These are phyloP conservation scores for Pardalotus punctatus DNA, from an alignment of 2,113 vertebrate species.

Conservation along the genomic window DNA sequence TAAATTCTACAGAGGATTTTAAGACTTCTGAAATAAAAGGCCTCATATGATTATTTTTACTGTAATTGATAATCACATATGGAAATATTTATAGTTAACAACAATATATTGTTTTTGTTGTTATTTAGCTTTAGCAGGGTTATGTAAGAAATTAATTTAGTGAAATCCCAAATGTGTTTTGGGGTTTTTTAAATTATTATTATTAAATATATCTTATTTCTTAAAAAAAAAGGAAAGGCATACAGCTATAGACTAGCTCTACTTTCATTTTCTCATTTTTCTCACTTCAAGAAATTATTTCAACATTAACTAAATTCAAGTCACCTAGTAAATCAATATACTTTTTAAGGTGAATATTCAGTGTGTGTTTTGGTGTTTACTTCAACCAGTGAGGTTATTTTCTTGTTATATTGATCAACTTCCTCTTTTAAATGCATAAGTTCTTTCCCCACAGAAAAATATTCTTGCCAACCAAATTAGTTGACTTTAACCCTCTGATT, in stretches of 20 bases:
- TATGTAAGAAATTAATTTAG: background rate
- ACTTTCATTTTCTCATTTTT: background rate
- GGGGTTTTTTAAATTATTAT: fast-evolving
- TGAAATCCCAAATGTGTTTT: background rate
- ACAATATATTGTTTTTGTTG: background rate
- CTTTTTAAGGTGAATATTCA: background rate
- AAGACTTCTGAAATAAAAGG: background rate
- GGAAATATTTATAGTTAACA: background rate
- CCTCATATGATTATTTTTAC: background rate
- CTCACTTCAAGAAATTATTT: background rate
- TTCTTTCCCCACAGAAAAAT: background rate
- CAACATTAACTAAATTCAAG: background rate
- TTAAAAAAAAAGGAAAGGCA: fast-evolving
- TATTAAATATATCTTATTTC: background rate
- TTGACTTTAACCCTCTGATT: background rate
- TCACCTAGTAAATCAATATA: background rate
- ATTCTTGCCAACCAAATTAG: background rate
- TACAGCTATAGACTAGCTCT: background rate
- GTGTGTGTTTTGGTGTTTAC: background rate
- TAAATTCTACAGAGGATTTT: background rate
- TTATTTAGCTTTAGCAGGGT: background rate
- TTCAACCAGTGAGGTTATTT: background rate
- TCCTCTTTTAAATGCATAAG: background rate
- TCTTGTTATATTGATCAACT: background rate
- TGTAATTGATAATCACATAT: background rate